phyloP scores from a whole-genome alignment of 2,797 vertebrate species.

The Furcifer pardalis region DNA sequence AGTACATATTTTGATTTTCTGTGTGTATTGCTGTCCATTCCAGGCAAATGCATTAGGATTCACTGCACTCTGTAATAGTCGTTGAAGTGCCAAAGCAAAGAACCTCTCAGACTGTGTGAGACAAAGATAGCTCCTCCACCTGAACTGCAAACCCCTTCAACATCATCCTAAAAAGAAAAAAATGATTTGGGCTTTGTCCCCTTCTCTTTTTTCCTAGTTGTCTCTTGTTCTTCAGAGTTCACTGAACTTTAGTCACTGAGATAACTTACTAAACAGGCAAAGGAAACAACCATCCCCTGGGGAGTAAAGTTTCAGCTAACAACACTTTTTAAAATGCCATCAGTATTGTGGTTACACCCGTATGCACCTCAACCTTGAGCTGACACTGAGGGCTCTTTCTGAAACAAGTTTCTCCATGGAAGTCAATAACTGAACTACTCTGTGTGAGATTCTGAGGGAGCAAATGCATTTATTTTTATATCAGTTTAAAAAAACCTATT shows the following conservation, averaged over 20 bases:
- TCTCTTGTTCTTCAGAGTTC: slow-evolving; percentile 44
- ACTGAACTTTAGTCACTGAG: slow-evolving; percentile 35
- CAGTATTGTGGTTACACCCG: background rate
- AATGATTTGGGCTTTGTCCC: slow-evolving; percentile 6
- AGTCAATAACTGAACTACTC: slow-evolving; percentile 15
- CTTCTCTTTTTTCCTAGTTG: background rate
- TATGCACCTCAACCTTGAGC: slow-evolving; percentile 14
- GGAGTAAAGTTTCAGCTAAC: slow-evolving; percentile 43
- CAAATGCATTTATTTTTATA: background rate
- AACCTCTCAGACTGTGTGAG: background rate
- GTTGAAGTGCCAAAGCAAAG: background rate
- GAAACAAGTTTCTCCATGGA: background rate
- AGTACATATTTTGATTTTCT: background rate
- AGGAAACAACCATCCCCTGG: slow-evolving; percentile 29
- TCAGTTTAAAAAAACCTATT: background rate
- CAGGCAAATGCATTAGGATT: background rate
- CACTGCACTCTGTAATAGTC: background rate
- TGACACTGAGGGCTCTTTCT: slow-evolving; percentile 7
- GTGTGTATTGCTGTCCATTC: background rate
- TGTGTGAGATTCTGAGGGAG: background rate
- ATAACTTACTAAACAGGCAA: slow-evolving; percentile 44
- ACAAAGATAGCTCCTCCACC: accelerated
- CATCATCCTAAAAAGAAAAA: slow-evolving; percentile 5
- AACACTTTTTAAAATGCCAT: slow-evolving; percentile 1
- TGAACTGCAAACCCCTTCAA: slow-evolving; percentile 21